Evolutionary conservation across 2,888 invertebrate species (phyloP), one percentile per base, ranked within the genome.

Genomic region (Drosophila koepferae): DNA sequence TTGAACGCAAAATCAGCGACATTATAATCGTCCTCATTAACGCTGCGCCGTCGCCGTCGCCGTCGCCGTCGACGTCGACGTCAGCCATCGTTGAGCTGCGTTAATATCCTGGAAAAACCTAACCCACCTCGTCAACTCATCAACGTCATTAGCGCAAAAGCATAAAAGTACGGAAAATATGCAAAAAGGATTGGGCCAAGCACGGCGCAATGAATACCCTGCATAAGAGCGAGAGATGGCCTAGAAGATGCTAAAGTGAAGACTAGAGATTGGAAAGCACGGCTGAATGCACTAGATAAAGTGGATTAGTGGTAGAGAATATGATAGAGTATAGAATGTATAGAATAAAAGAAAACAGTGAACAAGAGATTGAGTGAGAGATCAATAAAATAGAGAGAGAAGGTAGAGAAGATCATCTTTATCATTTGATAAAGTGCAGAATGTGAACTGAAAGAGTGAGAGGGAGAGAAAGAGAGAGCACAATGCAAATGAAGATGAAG

Each of bases 101-200:
- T 89, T 90, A 89, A 90, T 89, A 90, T 87, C 86, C 90, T 90
- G 90, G 85, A 86, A 87, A 83, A 89, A 90, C 77, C 81, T 80
- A 77, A 80, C 87, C 89, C 75, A 90, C 82, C 89, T 87, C 87
- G 90, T 90, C 90, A 90, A 90, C 79, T 87, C 89, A 87, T 90
- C 87, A 87, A 78, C 85, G 81, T 87, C 87, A 90, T 87, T 89
- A 87, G 90, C 90, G 85, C 54, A 81, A 76, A 73, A 82, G 78
- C 80, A 76, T 63, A 54, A 54, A 54, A 51, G 66, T 53, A 53
- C 28, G 48, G 28, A 58, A 58, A 51, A 54, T 49, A 51, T 51
- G 49, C 44, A 44, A 49, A 49, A 55, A 55, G 41, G 63, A 20
- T 48, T 68, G 41, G n/a, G 53, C 55, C n/a, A 61, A 58, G 14